These are phyloP conservation scores for Actenoides hombroni DNA, from an alignment of 2,113 vertebrate species.

Conservation along the genomic window DNA sequence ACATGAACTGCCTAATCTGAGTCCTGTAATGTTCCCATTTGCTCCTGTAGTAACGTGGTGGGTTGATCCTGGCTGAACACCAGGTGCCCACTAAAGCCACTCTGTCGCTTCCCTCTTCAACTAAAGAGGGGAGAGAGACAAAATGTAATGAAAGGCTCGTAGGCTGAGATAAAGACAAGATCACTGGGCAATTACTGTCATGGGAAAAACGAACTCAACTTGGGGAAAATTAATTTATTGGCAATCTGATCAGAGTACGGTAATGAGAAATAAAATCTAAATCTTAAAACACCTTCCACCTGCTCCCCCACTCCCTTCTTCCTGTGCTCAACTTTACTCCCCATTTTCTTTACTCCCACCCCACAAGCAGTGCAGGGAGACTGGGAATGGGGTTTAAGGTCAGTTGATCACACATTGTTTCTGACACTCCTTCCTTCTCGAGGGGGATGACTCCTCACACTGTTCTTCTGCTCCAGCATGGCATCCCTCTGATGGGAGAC, in stretches of 20 bases:
- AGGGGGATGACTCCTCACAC: too few relatives aligned
- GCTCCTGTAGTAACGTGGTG: neutral
- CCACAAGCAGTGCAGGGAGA: too few relatives aligned
- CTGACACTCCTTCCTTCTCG: too few relatives aligned
- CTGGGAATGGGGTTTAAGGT: too few relatives aligned
- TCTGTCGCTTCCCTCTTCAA: neutral
- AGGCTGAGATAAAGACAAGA: neutral
- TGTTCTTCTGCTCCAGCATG: too few relatives aligned
- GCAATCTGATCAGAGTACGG: neutral
- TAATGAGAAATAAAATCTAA: neutral
- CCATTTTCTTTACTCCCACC: too few relatives aligned
- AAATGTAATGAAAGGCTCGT: neutral
- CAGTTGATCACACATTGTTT: too few relatives aligned
- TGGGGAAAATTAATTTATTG: neutral
- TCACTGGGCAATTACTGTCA: neutral
- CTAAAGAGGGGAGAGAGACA: neutral
- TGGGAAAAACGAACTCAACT: neutral
- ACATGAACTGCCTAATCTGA: neutral
- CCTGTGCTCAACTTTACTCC: neutral
- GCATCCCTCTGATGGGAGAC: too few relatives aligned
- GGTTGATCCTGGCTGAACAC: neutral
- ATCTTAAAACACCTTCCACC: neutral
- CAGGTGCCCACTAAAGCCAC: rapidly evolving
- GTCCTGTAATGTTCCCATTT: neutral
- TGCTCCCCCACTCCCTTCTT: neutral